Conservation (phyloP, 2,797 vertebrate genomes). For the Leucoraja ocellata region DNA sequence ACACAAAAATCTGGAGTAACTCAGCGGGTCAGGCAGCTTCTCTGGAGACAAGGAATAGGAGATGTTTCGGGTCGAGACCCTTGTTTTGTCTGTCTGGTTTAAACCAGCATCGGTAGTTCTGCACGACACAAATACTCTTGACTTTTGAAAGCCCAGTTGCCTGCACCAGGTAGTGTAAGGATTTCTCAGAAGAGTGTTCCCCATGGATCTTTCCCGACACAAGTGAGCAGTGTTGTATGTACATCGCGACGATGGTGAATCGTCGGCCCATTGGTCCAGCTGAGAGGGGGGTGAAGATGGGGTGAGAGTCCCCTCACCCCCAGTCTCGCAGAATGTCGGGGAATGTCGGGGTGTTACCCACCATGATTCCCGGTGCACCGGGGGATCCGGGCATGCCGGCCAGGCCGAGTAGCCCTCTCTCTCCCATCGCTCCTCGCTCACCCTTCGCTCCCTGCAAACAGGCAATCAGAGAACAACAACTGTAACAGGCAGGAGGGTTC, state of each 20-base stretch:
- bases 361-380: slow-evolving; percentile 77
- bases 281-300: too few species aligned
- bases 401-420: slow-evolving; percentile 76
- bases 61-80: too few species aligned
- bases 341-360: slow-evolving; percentile 51
- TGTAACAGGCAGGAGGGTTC: background rate
- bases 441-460: slow-evolving; percentile 73
- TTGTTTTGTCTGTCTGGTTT: background rate
- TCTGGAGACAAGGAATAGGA: too few species aligned
- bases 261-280: too few species aligned
- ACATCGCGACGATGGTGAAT: too few species aligned
- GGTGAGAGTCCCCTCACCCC: background rate
- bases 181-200: background rate
- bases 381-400: slow-evolving; percentile 74
- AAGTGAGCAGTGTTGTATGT: background rate
- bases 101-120: background rate
- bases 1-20: too few species aligned
- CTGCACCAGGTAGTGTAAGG: background rate
- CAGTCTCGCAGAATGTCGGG: too few species aligned
- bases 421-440: slow-evolving; percentile 75
- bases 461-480: rapidly evolving
- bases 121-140: too few species aligned
- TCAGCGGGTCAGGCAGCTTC: too few species aligned
- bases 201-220: background rate
- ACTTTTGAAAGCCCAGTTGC: background rate